Base-by-base conservation (phyloP, 2,888 invertebrate species). In the Drosophila limbata region DNA sequence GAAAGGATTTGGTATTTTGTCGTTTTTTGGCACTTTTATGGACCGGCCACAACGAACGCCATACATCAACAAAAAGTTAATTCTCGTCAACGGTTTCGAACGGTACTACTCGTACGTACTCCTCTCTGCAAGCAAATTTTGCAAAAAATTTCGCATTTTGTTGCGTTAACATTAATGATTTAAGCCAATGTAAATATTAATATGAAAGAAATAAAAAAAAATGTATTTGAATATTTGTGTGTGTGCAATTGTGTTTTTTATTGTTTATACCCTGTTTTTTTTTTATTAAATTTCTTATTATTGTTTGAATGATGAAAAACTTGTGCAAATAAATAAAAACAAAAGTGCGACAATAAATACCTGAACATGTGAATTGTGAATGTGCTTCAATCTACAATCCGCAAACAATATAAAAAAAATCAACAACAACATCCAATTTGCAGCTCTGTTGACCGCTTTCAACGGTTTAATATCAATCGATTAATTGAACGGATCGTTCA, bases 61-160 rank as follows among this genome's bases (percentile, higher is more conserved):
- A 64, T 69, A 57, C 48, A 73, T 64, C 75, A 76, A 79, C 69
- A 76, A 74, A 73, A 76, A 79, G 76, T 77, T 75, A 75, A 73
- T 68, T 51, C 71, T 75, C 67, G 79, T 78, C 81, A 80, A 80
- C 78, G 78, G 78, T 78, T 78, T 78, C 78, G 81, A 78, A 78
- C 78, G 78, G 78, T 78, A 77, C 63, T 69, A 52, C 53, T 53
- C 17, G 77, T 62, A 35, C 17, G 77, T 62, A 35, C 56, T 74
- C 53, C 60, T 57, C 63, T 57, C 28, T 57, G 50, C 47, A 52
- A 71, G 44, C 57, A 50, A 39, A 55, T 56, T 69, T 69, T 40
- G 62, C 25, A 25, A 45, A 40, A 47, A 37, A 37, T 50, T 42
- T 56, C 42, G 56, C 59, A 51, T 51, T 45, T 42, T 39, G 47